Percentiles rank a stretch among this genome's conserved stretches.
Evolutionary conservation across 2,113 vertebrate species (phyloP).

Genomic region (Glaucidium brasilianum): DNA sequence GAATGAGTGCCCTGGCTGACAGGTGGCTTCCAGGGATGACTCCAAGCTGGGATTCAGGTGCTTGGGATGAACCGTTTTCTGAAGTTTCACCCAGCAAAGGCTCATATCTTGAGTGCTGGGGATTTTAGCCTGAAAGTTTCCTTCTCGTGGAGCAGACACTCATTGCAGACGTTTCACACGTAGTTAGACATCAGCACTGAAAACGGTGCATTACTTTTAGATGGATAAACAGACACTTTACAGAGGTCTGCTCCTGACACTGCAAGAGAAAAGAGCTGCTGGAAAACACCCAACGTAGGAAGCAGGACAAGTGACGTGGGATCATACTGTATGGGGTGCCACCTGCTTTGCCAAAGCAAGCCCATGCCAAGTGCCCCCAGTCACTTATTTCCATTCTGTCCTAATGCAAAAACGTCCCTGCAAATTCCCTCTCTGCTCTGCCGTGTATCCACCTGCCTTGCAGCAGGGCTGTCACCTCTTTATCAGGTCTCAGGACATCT

Average conservation of each 20-base stretch:
- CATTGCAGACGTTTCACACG: not conserved
- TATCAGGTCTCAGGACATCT: not conserved
- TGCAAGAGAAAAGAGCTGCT: not conserved
- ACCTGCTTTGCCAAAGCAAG: fast-evolving
- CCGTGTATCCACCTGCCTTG: fast-evolving
- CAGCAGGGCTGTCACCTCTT: not conserved
- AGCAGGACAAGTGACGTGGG: not conserved
- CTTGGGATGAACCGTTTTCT: not conserved
- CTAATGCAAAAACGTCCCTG: not conserved
- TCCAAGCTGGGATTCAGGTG: fast-evolving
- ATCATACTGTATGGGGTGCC: fast-evolving
- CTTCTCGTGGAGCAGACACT: not conserved
- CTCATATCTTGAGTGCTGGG: not conserved
- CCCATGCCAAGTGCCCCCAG: not conserved
- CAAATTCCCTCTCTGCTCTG: not conserved
- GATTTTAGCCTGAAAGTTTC: not conserved
- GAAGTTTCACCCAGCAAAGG: not conserved
- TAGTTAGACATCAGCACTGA: not conserved
- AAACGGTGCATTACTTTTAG: not conserved
- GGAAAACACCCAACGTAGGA: not conserved
- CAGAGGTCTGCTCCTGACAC: not conserved
- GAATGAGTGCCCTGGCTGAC: not conserved
- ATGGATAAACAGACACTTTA: not conserved
- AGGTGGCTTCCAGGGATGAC: not conserved
- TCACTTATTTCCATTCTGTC: not conserved